phyloP scores from a whole-genome alignment of 2,113 vertebrate genomes.

The Phalacrocorax aristotelis region DNA sequence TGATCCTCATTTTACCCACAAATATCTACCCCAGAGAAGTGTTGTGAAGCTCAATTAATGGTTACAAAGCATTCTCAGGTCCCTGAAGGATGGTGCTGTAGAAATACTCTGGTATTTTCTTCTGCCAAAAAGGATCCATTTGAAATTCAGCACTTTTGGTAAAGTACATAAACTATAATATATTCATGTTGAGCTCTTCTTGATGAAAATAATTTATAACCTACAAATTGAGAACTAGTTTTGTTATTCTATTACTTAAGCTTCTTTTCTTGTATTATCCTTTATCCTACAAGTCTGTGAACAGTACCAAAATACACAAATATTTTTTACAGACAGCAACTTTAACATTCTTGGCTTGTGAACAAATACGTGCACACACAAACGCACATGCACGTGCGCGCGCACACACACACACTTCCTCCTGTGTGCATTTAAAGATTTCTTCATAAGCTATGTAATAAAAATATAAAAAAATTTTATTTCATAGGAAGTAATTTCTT shows the following conservation, averaged over 20 bases:
- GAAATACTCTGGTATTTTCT: neutral
- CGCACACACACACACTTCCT: neutral
- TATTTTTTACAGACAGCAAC: neutral
- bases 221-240: constrained; percentile 5
- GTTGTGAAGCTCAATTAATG: neutral
- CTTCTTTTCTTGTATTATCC: neutral
- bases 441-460: constrained; percentile 1
- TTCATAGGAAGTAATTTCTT: constrained; percentile 8
- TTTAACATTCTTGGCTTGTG: neutral
- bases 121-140: neutral
- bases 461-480: constrained; percentile 13
- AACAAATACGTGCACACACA: neutral
- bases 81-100: neutral
- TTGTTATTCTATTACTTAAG: constrained; percentile 3
- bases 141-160: neutral
- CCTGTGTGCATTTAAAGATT: constrained; percentile 12
- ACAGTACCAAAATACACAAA: neutral
- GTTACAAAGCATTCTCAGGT: neutral
- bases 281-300: constrained; percentile 44
- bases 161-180: neutral
- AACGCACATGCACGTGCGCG: neutral
- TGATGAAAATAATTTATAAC: constrained; percentile 21
- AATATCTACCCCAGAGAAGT: neutral
- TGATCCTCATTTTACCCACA: neutral
- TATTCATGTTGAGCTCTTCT: neutral